Conservation (phyloP, 2,888 invertebrate species). For the Harpalus rufipes region DNA sequence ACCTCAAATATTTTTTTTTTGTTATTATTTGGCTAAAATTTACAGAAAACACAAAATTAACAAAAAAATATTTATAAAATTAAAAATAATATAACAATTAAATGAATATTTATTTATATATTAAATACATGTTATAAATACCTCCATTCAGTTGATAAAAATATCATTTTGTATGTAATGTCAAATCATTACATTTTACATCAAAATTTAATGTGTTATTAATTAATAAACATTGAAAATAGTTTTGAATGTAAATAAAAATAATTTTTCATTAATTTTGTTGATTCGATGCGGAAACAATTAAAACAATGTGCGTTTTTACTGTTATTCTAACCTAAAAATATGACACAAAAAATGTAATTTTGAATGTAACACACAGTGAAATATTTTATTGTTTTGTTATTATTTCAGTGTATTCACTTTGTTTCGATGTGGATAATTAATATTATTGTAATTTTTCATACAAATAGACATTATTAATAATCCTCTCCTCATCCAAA, state of each 20-base stretch:
- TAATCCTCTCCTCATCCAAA: constrained; percentile 9
- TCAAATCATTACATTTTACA: not conserved
- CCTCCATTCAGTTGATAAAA: not conserved
- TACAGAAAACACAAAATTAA: no score
- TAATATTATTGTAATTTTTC: constrained; percentile 1
- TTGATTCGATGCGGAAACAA: no score
- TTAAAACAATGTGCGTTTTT: constrained; percentile 12
- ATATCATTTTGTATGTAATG: constrained; percentile 22
- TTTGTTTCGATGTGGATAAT: constrained; percentile 4
- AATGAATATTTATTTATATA: no score
- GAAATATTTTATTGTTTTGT: constrained; percentile 8
- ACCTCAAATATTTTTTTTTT: no score
- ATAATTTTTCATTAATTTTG: no score
- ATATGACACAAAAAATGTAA: not conserved
- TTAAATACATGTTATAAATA: no score
- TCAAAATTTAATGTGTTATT: not conserved
- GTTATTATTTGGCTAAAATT: no score
- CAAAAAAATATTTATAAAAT: no score
- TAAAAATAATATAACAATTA: no score
- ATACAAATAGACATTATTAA: not conserved
- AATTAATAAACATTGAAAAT: not conserved
- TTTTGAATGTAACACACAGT: not conserved
- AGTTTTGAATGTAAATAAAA: no score
- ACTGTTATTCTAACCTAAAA: constrained; percentile 21
- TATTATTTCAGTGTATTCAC: constrained; percentile 9